A percentile compares a stretch with the other conserved stretches of the same genome.
Evolutionary conservation across 2,888 invertebrate species (phyloP).

Genomic region (Orgyia antiqua): DNA sequence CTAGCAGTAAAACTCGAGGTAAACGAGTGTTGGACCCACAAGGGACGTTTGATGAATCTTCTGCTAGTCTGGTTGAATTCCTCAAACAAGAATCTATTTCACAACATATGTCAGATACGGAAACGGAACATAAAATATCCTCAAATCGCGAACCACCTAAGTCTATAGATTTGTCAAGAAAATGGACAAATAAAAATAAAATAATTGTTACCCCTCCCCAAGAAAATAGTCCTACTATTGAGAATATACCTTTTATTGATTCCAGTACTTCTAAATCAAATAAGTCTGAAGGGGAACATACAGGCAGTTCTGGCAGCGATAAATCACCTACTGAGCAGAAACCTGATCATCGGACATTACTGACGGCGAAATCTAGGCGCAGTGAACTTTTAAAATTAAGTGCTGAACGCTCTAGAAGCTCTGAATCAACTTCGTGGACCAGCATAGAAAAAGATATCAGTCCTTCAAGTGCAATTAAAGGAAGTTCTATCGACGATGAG

Average conservation of each 20-base stretch:
- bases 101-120: constrained; percentile 56
- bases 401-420: constrained; percentile 86
- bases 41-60: constrained; percentile 79
- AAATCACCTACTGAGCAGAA: constrained; percentile 63
- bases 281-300: constrained; percentile 66
- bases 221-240: constrained; percentile 79
- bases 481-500: constrained; percentile 83
- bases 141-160: constrained; percentile 44
- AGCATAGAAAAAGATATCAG: constrained; percentile 86
- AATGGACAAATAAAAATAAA: constrained; percentile 76
- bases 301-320: constrained; percentile 64
- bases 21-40: constrained; percentile 68
- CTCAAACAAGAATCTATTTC: constrained; percentile 64
- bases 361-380: constrained; percentile 70
- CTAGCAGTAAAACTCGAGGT: constrained; percentile 38
- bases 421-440: constrained; percentile 89
- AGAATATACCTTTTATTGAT: constrained; percentile 72
- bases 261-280: constrained; percentile 59
- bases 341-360: constrained; percentile 50
- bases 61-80: constrained; percentile 72
- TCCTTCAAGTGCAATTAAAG: constrained; percentile 80
- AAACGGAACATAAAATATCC: constrained; percentile 47
- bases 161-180: constrained; percentile 54
- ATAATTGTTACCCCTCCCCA: constrained; percentile 80
- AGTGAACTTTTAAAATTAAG: constrained; percentile 81